Evolutionary conservation across 2,888 invertebrate species (phyloP), one percentile per base, ranked within the genome.

Genomic region (Scrobipalpa costella): DNA sequence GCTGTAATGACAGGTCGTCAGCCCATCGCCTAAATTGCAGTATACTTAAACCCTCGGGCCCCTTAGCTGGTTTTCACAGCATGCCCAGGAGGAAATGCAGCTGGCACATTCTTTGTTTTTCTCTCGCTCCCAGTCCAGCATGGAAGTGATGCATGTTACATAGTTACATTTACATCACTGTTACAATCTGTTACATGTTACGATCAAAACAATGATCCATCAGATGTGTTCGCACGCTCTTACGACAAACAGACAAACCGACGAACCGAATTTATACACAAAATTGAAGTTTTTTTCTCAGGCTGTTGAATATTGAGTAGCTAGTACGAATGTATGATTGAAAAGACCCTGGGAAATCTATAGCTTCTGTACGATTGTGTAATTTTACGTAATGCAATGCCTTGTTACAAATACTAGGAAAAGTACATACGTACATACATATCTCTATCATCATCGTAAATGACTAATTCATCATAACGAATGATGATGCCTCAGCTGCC

Each of bases 191-290:
- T 52, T 21, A 52, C 50, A 52, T 21, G 49, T 49, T 52, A 27
- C 50, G 21, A 49, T 49, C 49, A 19, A 13, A 52, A 52, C 50
- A 52, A 52, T 52, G 50, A 27, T 52, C 50, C 50, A 27, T 13
- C 44, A 21, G 27, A 52, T 27, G 9, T 2, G 19, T 21, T 52
- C 50, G 13, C 50, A 52, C 50, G 50, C 11, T 52, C 27, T 52
- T 52, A 52, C 50, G 19, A 55, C 55, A 57, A 57, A 17, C 57
- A 33, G 57, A 57, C 19, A 49, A 17, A 15, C n/a, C n/a, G n/a
- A n/a, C 27, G n/a, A 21, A 19, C 52, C 44, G 44, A 44, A 44
- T 44, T 44, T 44, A 44, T 44, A 21, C 21, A 52, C 50, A 52
- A 52, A 27, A 52, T 13, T 21, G 13, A 13, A 13, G 13, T 21